Evolutionary conservation across 2,113 vertebrate species (phyloP).

Genomic region (Sminthopsis crassicaudata): DNA sequence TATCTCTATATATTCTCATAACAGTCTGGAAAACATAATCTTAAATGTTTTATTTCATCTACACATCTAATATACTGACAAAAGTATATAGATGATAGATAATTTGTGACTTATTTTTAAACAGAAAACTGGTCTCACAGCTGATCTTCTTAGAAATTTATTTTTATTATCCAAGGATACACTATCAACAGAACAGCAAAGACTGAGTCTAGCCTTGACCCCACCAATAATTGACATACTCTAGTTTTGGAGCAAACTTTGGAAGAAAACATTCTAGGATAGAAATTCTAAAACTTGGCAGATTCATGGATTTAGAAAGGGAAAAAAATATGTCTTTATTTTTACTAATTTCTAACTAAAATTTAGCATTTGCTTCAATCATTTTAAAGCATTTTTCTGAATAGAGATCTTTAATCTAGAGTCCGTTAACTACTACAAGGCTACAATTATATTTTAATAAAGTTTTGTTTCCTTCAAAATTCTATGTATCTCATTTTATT

Average conservation of each 20-base stretch:
- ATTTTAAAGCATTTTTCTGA: neutral
- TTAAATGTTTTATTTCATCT: neutral
- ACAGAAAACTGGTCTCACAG: too few relatives aligned
- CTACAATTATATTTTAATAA: neutral
- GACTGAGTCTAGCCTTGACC: neutral
- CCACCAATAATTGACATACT: neutral
- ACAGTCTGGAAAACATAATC: neutral
- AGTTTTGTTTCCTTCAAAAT: neutral
- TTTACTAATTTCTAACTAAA: neutral
- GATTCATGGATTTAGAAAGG: neutral
- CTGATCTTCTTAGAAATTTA: neutral
- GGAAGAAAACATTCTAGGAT: neutral
- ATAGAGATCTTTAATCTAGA: neutral
- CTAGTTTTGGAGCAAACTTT: neutral
- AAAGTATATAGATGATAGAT: neutral
- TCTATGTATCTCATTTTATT: neutral
- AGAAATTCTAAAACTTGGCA: neutral
- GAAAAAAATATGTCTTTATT: neutral
- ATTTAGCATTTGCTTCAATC: neutral
- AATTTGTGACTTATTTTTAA: neutral
- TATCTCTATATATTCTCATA: neutral
- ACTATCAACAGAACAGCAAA: neutral
- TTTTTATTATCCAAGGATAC: neutral
- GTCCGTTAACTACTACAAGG: neutral
- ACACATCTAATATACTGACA: neutral